Percentiles rank a stretch among this genome's conserved stretches.
Evolutionary conservation across 2,888 invertebrate genomes (phyloP).

Genomic region (Cantharis lateralis): DNA sequence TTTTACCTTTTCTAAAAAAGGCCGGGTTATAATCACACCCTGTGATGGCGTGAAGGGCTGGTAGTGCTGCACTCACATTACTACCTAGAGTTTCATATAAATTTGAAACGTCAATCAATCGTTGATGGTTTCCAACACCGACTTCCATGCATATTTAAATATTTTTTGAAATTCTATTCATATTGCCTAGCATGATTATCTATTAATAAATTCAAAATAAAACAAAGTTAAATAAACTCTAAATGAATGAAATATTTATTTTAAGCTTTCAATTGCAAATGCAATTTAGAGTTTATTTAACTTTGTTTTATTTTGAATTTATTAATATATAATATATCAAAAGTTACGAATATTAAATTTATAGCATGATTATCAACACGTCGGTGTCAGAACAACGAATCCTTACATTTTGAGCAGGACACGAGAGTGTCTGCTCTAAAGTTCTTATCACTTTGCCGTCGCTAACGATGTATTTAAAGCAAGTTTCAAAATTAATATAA

Average conservation of each 20-base stretch:
- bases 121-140: slow-evolving; percentile 33
- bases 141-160: slow-evolving; percentile 32
- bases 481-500: slow-evolving; percentile 26
- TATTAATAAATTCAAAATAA: no score
- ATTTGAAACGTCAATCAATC: slow-evolving; percentile 34
- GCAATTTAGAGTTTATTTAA: no score
- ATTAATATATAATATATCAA: no score
- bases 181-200: no score
- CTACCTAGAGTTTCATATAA: slow-evolving; percentile 36
- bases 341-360: no score
- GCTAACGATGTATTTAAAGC: slow-evolving; percentile 8
- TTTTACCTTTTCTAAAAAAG: no score
- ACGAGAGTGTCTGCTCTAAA: neutral
- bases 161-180: slow-evolving; percentile 14
- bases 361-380: slow-evolving; percentile 35
- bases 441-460: neutral
- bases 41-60: slow-evolving; percentile 42
- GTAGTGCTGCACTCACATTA: slow-evolving; percentile 35
- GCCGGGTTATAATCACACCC: slow-evolving; percentile 39
- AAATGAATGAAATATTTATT: no score
- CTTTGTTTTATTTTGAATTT: no score
- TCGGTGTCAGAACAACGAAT: slow-evolving; percentile 38
- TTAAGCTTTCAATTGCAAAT: no score
- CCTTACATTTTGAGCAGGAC: slow-evolving; percentile 11
- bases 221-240: no score